These are phyloP conservation scores for Ochlodes sylvanus DNA, from an alignment of 2,888 invertebrate species.

Conservation along the genomic window DNA sequence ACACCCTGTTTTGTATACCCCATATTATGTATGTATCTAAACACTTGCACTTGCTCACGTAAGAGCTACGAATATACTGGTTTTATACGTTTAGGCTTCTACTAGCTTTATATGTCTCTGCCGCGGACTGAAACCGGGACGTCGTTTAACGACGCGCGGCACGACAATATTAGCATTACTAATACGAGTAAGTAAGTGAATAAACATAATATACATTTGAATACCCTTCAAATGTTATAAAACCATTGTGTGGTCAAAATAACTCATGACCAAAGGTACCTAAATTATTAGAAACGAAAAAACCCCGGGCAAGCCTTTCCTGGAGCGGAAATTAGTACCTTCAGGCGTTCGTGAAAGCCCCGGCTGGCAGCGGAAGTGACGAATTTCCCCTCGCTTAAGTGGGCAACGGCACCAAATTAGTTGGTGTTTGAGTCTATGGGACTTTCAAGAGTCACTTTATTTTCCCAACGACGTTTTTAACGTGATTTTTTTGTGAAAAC, in stretches of 20 bases:
- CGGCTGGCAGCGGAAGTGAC: slow-evolving; percentile 58
- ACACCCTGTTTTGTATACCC: too few relatives aligned
- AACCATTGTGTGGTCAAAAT: background rate
- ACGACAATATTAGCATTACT: too few relatives aligned
- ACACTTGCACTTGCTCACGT: too few relatives aligned
- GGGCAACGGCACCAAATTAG: slow-evolving; percentile 56
- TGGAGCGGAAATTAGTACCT: slow-evolving; percentile 68
- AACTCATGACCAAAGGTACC: slow-evolving; percentile 16
- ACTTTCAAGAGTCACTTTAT: slow-evolving; percentile 31
- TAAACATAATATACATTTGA: too few relatives aligned
- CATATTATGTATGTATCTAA: too few relatives aligned
- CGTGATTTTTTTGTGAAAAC: background rate
- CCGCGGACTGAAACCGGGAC: too few relatives aligned
- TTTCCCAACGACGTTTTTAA: slow-evolving; percentile 13
- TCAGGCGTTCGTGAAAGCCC: slow-evolving; percentile 58
- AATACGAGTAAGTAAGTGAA: too few relatives aligned
- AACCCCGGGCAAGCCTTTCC: slow-evolving; percentile 51
- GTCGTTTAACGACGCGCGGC: too few relatives aligned
- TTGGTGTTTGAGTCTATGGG: slow-evolving; percentile 41
- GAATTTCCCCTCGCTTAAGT: slow-evolving; percentile 62
- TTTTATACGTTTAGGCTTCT: too few relatives aligned
- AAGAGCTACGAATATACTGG: too few relatives aligned
- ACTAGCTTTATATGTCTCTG: too few relatives aligned
- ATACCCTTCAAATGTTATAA: too few relatives aligned
- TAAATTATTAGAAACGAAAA: slow-evolving; percentile 52